phyloP scores from a whole-genome alignment of 2,888 invertebrate species.

The Tanypteryx hageni region DNA sequence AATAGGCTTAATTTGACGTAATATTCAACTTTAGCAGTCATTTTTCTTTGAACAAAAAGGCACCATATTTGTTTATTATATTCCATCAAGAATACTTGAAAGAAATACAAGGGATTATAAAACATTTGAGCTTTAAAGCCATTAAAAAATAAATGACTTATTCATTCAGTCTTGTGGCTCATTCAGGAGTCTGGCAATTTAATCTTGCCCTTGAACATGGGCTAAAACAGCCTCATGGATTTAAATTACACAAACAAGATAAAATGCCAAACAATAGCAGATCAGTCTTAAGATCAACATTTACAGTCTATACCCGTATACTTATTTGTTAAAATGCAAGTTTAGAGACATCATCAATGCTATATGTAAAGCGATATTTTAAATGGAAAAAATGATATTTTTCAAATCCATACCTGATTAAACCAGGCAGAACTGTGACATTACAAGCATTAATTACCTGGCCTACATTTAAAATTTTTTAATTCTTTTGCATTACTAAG shows the following conservation, averaged over 20 bases:
- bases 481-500: slow-evolving; percentile 33
- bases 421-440: slow-evolving; percentile 39
- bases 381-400: slow-evolving; percentile 41
- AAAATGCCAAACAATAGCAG: slow-evolving; percentile 63
- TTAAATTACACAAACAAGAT: slow-evolving; percentile 31
- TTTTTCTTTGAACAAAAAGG: slow-evolving; percentile 35
- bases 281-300: slow-evolving; percentile 62
- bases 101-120: slow-evolving; percentile 50
- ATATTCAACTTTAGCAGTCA: neutral
- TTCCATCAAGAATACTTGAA: slow-evolving; percentile 59
- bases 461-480: slow-evolving; percentile 43
- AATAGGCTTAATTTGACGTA: slow-evolving; percentile 1
- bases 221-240: slow-evolving; percentile 1
- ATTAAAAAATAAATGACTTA: slow-evolving; percentile 57
- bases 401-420: slow-evolving; percentile 39
- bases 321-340: slow-evolving; percentile 53
- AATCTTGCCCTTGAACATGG: neutral
- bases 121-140: slow-evolving; percentile 49
- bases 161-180: slow-evolving; percentile 52
- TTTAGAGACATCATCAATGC: slow-evolving; percentile 63
- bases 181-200: neutral
- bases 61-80: slow-evolving; percentile 18
- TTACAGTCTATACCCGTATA: slow-evolving; percentile 63
- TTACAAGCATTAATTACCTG: slow-evolving; percentile 42
- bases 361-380: slow-evolving; percentile 48